These are phyloP conservation scores for Spodoptera frugiperda DNA, from an alignment of 1,140 invertebrate species.

Conservation along the genomic window DNA sequence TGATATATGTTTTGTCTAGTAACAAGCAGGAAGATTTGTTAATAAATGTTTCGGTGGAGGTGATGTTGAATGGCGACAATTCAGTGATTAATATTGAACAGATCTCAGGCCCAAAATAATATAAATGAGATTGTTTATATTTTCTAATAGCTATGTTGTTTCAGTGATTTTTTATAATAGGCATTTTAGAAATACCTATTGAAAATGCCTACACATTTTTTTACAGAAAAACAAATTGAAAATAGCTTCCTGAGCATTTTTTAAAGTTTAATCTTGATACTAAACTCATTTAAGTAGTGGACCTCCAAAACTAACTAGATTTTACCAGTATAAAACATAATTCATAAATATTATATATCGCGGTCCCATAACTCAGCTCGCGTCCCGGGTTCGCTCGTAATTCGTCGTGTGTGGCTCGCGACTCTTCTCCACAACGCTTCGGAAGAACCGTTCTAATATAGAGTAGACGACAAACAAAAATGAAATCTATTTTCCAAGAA, in stretches of 20 bases:
- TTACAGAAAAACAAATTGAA: no score
- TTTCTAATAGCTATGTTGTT: not conserved
- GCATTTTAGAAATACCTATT: no score
- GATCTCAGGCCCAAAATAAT: not conserved
- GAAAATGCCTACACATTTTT: no score
- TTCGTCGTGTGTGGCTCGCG: constrained; percentile 82
- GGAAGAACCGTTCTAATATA: constrained; percentile 51
- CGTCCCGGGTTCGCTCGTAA: constrained; percentile 72
- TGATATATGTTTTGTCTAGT: constrained; percentile 27
- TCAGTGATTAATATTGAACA: not conserved
- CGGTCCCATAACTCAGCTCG: constrained; percentile 73
- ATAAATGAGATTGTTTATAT: not conserved
- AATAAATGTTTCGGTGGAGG: constrained; percentile 9
- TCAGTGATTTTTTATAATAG: not conserved
- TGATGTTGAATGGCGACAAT: not conserved
- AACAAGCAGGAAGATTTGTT: constrained; percentile 35
- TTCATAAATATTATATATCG: constrained; percentile 77
- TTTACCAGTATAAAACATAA: constrained; percentile 66
- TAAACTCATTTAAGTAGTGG: constrained; percentile 7
- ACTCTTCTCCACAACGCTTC: constrained; percentile 67
- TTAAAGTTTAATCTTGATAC: no score
- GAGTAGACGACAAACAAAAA: constrained; percentile 24
- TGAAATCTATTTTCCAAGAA: constrained; percentile 37
- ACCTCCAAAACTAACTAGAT: constrained; percentile 55
- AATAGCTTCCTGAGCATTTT: no score